phyloP scores from a whole-genome alignment of 2,113 vertebrate species.

The Rhea americana region DNA sequence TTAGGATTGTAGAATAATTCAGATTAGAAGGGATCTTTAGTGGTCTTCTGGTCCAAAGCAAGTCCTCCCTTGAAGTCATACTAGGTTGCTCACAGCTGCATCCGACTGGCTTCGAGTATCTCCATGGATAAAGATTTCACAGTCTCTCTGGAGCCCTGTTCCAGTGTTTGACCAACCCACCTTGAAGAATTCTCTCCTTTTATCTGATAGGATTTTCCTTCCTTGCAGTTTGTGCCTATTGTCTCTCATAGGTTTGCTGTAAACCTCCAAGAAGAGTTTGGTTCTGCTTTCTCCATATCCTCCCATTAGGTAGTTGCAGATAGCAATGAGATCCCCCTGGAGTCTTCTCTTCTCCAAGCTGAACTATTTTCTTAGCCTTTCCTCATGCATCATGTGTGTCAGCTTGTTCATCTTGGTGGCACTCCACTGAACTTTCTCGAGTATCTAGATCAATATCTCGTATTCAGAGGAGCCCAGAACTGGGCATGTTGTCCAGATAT shows the following conservation, averaged over 20 bases:
- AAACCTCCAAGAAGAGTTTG: background rate
- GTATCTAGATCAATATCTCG: background rate
- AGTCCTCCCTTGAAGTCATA: background rate
- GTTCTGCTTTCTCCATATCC: background rate
- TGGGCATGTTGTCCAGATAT: background rate
- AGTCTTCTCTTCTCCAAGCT: background rate
- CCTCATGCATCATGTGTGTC: background rate
- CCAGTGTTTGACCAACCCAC: background rate
- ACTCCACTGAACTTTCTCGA: background rate
- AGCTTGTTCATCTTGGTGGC: background rate
- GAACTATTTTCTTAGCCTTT: background rate
- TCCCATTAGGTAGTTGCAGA: background rate
- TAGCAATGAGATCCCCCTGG: background rate
- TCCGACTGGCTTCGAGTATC: background rate
- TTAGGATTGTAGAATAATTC: background rate
- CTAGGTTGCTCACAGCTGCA: background rate
- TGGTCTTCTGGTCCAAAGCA: background rate
- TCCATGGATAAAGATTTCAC: background rate
- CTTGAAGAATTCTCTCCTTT: background rate
- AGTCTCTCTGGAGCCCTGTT: accelerated
- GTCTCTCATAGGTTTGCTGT: background rate
- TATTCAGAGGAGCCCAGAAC: background rate
- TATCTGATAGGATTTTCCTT: background rate
- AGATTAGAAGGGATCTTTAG: background rate
- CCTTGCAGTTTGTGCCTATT: background rate